Conservation (phyloP, 2,888 invertebrate genomes). For the Allygus modestus region DNA sequence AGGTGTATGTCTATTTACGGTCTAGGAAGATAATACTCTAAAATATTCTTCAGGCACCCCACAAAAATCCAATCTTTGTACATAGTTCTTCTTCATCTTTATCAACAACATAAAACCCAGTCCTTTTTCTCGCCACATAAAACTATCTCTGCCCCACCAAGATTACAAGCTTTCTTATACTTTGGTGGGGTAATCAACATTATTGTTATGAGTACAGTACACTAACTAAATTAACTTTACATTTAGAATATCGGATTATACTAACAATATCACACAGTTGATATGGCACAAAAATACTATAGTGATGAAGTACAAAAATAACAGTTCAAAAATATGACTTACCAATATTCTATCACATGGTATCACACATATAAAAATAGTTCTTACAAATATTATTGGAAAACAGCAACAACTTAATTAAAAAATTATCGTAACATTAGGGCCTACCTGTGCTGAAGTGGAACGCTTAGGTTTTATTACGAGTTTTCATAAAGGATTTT, state of each 20-base stretch:
- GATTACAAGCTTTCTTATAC: neutral
- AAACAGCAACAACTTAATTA: neutral
- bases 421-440: neutral
- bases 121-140: no score
- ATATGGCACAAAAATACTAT: conserved; percentile 24
- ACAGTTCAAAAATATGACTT: neutral
- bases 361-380: conserved; percentile 27
- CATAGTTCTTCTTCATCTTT: no score
- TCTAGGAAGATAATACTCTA: no score
- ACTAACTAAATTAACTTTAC: neutral
- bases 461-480: neutral
- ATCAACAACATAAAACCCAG: no score
- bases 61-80: no score
- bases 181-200: neutral
- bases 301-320: conserved; percentile 17
- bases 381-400: neutral
- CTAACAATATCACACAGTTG: conserved; percentile 1
- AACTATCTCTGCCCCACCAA: no score
- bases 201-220: neutral
- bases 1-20: no score
- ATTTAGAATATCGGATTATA: neutral
- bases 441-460: neutral
- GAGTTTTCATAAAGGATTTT: conserved; percentile 68
- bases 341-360: conserved; percentile 13
- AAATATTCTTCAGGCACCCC: no score